Conservation (phyloP, 2,113 vertebrate species). For the Dicaeum eximium region DNA sequence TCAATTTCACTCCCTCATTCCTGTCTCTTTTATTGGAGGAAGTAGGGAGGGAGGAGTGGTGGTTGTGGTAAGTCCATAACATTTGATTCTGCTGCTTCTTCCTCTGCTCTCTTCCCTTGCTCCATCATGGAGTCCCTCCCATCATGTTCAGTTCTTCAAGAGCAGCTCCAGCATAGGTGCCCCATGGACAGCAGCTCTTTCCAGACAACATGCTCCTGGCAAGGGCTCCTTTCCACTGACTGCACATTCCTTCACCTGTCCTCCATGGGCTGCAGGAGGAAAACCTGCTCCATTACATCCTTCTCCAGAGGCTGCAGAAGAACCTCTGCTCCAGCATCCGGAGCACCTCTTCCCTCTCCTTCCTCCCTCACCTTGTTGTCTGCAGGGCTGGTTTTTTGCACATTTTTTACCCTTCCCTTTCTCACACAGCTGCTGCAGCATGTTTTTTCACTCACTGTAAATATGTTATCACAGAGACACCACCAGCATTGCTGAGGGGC, state of each 20-base stretch:
- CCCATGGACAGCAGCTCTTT: neutral
- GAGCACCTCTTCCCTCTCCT: neutral
- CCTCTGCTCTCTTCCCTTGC: neutral
- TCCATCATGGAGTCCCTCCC: fast-evolving
- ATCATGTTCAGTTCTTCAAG: neutral
- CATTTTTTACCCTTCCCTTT: neutral
- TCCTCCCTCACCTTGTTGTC: neutral
- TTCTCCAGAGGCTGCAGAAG: neutral
- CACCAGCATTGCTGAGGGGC: fast-evolving
- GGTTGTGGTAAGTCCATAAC: neutral
- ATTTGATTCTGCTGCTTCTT: neutral
- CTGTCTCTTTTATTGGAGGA: neutral
- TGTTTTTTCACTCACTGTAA: neutral
- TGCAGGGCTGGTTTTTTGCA: neutral
- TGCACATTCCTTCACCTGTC: neutral
- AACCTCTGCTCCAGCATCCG: neutral
- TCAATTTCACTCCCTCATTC: neutral
- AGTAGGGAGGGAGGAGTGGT: neutral
- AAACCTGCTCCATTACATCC: neutral
- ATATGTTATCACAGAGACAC: neutral
- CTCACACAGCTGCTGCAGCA: neutral
- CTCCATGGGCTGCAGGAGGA: neutral
- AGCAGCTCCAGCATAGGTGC: neutral
- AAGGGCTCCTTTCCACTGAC: neutral
- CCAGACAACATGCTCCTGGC: neutral